Evolutionary conservation across 2,113 vertebrate genomes (phyloP), one percentile per base, ranked within the genome.

Genomic region (Hirundichthys speculiger): DNA sequence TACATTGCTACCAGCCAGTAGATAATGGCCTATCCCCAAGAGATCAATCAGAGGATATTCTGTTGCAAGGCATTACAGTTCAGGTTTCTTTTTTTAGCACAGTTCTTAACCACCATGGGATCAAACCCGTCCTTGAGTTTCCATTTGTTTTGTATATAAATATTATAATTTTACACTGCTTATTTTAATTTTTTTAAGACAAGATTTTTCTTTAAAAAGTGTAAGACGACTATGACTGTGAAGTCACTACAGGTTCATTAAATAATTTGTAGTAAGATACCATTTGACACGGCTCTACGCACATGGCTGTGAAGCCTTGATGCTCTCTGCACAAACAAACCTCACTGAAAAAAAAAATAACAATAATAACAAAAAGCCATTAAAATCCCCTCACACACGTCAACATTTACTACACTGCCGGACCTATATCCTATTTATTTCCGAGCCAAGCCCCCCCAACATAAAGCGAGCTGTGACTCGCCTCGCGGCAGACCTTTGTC

Each of bases 401-500:
- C 25, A 27, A 27, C 25, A 27, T 27, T 6, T 27, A 27, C 25
- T 27, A 3, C 3, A 27, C 3, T 3, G 25, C 25, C 25, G 25
- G 25, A 3, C 25, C n/a, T 49, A 18, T 52, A 47, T 53, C 49
- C 46, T 64, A 38, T 45, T n/a, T n/a, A n/a, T n/a, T n/a, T n/a
- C 63, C 24, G 16, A 67, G 49, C 48, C 50, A 19, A 54, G 13
- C 38, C 66, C 69, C 27, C 57, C 55, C 18, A 3, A 16, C 11
- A 49, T 34, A 40, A 57, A 62, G 42, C 54, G 38, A 75, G 69
- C 58, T 50, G 58, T 56, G 54, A 57, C n/a, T 43, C 64, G 54
- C 53, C 66, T 84, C 69, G 61, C 80, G 57, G 27, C 64, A 79
- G 85, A 89, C 87, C 88, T 91, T 88, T 90, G 86, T 91, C 89